A percentile compares a stretch with the other conserved stretches of the same genome.
These are phyloP conservation scores for Deilephila porcellus DNA, from an alignment of 2,888 invertebrate genomes.

Conservation along the genomic window DNA sequence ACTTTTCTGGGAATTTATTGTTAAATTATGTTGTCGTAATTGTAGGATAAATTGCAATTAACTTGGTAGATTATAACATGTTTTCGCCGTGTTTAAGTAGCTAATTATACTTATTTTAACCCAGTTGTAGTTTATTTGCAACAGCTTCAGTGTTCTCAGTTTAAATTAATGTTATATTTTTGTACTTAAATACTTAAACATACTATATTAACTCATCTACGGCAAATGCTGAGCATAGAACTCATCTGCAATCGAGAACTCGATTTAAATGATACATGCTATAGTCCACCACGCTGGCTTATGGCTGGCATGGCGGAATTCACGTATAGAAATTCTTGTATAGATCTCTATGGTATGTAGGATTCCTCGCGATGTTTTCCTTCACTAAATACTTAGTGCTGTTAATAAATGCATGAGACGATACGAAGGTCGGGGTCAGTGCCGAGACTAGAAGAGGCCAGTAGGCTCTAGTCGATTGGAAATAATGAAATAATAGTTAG, in stretches of 20 bases:
- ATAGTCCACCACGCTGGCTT: no score
- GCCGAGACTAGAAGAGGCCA: background rate
- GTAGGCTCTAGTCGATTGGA: background rate
- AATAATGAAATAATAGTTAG: background rate
- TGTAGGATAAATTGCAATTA: slow-evolving; percentile 2
- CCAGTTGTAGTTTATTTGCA: background rate
- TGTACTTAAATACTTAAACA: no score
- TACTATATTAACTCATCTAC: no score
- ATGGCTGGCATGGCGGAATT: no score
- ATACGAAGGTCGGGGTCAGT: slow-evolving; percentile 2
- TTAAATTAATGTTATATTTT: no score
- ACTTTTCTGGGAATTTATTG: background rate
- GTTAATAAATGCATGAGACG: background rate
- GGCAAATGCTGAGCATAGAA: no score
- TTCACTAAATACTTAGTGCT: background rate
- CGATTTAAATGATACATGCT: no score
- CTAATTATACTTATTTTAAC: slow-evolving; percentile 3
- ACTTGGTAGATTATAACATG: background rate
- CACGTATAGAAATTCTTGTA: no score
- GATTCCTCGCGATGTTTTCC: background rate
- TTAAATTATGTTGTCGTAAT: background rate
- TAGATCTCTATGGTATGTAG: background rate
- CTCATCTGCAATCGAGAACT: no score
- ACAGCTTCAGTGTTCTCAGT: background rate
- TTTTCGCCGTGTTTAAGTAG: background rate